Percentiles rank a stretch among this genome's conserved stretches.
Conservation (phyloP, 2,797 vertebrate species). For the Mycteria americana region DNA sequence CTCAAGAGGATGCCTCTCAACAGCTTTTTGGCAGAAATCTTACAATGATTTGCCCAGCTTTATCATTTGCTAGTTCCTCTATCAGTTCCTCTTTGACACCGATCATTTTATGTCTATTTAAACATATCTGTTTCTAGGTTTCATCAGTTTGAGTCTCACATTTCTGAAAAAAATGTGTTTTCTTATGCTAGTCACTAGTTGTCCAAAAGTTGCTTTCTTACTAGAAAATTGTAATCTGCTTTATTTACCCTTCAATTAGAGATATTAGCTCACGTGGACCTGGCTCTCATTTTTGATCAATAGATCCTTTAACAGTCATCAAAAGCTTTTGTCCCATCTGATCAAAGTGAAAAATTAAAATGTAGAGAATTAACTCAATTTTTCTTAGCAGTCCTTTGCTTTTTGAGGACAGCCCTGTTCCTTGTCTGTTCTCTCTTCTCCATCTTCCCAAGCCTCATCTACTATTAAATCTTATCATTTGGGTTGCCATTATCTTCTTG, state of each 20-base stretch:
- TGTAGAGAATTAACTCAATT: not conserved
- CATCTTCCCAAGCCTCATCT: not conserved
- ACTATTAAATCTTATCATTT: not conserved
- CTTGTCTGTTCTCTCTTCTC: not conserved
- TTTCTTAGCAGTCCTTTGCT: not conserved
- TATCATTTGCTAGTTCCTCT: not conserved
- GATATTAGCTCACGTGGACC: not conserved
- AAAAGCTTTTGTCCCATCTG: not conserved
- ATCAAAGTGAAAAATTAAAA: slow-evolving; percentile 1
- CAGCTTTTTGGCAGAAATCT: slow-evolving; percentile 28
- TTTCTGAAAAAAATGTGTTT: not conserved
- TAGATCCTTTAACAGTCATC: not conserved
- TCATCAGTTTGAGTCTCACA: not conserved
- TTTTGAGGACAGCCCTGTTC: not conserved
- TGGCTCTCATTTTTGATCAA: not conserved
- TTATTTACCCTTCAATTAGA: not conserved
- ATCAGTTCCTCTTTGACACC: not conserved
- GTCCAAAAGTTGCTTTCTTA: not conserved
- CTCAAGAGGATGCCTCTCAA: not conserved
- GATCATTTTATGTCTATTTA: not conserved
- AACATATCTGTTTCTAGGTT: slow-evolving; percentile 1
- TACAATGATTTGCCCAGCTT: not conserved
- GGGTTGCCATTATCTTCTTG: not conserved
- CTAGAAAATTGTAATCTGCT: not conserved
- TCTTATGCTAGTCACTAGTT: not conserved